These are phyloP conservation scores for Penaeus indicus DNA, from an alignment of 1,140 invertebrate genomes.

Conservation along the genomic window DNA sequence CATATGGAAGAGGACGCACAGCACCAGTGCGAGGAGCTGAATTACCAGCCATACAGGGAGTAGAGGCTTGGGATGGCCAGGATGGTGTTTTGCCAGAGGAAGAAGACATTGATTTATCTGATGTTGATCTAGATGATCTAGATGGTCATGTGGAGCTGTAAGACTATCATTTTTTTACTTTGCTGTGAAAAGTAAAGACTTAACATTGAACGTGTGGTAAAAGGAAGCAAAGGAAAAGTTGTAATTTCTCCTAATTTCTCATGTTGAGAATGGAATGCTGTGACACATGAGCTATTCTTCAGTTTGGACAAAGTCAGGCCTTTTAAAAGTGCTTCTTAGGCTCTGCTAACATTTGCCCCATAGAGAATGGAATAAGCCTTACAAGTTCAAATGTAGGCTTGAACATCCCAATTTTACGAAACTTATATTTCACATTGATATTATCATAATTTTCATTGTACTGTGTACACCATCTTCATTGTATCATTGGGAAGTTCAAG, in stretches of 20 bases:
- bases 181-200: too few relatives aligned
- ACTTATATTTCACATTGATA: background rate
- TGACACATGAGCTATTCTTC: constrained; percentile 15
- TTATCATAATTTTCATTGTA: too few relatives aligned
- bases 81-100: constrained; percentile 90
- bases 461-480: too few relatives aligned
- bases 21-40: constrained; percentile 87
- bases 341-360: too few relatives aligned
- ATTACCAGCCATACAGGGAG: constrained; percentile 82
- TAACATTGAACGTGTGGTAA: too few relatives aligned
- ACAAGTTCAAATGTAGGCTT: background rate
- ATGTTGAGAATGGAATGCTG: constrained; percentile 54
- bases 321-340: too few relatives aligned
- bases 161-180: background rate
- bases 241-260: constrained; percentile 37
- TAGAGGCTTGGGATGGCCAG: constrained; percentile 96
- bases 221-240: too few relatives aligned
- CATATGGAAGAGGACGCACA: constrained; percentile 93
- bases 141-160: constrained; percentile 55
- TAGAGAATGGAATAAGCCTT: constrained; percentile 28
- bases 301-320: constrained; percentile 4
- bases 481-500: too few relatives aligned
- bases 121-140: constrained; percentile 85
- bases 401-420: constrained; percentile 19
- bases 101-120: constrained; percentile 94